Conservation (phyloP, 2,113 vertebrate species). For the Gymnarchus niloticus region DNA sequence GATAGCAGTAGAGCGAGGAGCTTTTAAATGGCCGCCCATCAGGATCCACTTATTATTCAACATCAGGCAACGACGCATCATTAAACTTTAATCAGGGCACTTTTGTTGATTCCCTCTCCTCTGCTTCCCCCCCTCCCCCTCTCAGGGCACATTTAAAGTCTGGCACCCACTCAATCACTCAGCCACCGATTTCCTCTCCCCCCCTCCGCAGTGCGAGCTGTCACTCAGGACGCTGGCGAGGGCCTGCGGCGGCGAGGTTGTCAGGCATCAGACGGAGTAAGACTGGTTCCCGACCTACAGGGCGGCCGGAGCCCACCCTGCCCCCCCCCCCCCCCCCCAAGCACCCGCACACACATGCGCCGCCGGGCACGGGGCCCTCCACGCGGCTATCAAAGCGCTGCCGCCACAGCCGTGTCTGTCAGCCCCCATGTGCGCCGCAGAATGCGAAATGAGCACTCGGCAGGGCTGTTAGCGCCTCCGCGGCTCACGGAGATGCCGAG, state of each 20-base stretch:
- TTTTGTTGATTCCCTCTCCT: slow-evolving; percentile 23
- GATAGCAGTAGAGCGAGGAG: background rate
- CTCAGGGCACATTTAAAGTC: slow-evolving; percentile 13
- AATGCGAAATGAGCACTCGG: slow-evolving; percentile 11
- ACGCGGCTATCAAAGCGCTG: slow-evolving; percentile 3
- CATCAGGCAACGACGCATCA: slow-evolving; percentile 12
- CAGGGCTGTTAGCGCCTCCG: background rate
- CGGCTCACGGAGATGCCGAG: background rate
- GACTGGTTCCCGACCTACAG: background rate
- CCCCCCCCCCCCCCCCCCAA: background rate
- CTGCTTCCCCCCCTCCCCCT: background rate
- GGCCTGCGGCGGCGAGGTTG: background rate
- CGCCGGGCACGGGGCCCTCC: slow-evolving; percentile 10
- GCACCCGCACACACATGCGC: slow-evolving; percentile 21
- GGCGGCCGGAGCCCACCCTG: background rate
- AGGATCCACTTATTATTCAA: slow-evolving; percentile 19
- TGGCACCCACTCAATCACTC: slow-evolving; percentile 13
- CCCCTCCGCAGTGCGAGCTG: background rate
- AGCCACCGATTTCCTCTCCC: slow-evolving; percentile 3
- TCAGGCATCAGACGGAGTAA: background rate
- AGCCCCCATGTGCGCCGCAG: background rate
- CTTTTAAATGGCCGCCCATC: slow-evolving; percentile 17
- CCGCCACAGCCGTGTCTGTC: background rate
- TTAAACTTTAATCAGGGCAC: slow-evolving; percentile 27
- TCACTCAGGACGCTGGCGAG: slow-evolving; percentile 13